phyloP scores from a whole-genome alignment of 2,797 vertebrate genomes.

The Emydoidea blandingii region DNA sequence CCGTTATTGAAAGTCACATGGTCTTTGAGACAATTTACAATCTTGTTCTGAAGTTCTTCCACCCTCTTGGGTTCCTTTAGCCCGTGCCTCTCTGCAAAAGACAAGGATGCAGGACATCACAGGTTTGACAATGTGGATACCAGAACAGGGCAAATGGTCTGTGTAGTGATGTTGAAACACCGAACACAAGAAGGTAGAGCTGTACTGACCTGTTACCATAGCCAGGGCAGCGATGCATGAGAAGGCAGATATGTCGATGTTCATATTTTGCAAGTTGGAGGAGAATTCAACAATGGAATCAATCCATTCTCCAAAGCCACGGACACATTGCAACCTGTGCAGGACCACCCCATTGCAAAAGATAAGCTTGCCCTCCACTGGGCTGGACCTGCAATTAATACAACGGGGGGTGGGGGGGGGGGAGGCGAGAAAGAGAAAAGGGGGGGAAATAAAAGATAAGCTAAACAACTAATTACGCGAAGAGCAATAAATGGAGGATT shows the following conservation, averaged over 20 bases:
- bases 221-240: constrained; percentile 98
- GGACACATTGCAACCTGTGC: constrained; percentile 98
- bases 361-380: constrained; percentile 98
- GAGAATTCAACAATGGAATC: constrained; percentile 98
- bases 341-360: constrained; percentile 98
- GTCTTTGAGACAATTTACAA: constrained; percentile 99
- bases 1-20: constrained; percentile 99
- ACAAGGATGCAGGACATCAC: rapidly evolving
- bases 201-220: constrained; percentile 96
- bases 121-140: rapidly evolving
- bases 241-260: constrained; percentile 97
- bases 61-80: constrained; percentile 98
- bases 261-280: constrained; percentile 98
- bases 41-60: constrained; percentile 99
- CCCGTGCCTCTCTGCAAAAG: constrained; percentile 94
- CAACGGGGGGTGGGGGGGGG: neutral
- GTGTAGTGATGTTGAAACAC: neutral
- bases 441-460: constrained; percentile 42
- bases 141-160: neutral
- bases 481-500: constrained; percentile 89
- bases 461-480: constrained; percentile 89
- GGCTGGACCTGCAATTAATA: constrained; percentile 95
- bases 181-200: neutral
- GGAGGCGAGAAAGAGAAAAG: constrained; percentile 39
- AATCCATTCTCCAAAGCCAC: constrained; percentile 99